These are phyloP conservation scores for Aleiodes testaceus DNA, from an alignment of 2,888 invertebrate genomes.

Conservation along the genomic window DNA sequence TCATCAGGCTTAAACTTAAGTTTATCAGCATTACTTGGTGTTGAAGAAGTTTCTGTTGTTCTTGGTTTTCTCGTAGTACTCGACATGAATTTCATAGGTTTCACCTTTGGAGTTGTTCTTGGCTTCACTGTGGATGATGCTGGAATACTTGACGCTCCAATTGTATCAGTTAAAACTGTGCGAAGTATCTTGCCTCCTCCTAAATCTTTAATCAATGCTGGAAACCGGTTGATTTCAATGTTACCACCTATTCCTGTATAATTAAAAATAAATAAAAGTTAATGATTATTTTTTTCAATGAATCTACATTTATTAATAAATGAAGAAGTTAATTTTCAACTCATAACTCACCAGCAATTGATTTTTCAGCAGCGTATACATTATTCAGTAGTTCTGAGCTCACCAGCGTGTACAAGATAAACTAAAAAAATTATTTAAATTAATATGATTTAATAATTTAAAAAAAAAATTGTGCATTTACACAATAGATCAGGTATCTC, in stretches of 20 bases:
- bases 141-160: constrained; percentile 36
- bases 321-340: background rate
- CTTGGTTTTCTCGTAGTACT: constrained; percentile 41
- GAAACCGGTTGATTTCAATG: constrained; percentile 59
- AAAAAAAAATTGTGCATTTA: too few species aligned
- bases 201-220: constrained; percentile 53
- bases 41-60: constrained; percentile 40
- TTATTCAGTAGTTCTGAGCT: constrained; percentile 38
- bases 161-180: constrained; percentile 40
- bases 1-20: background rate
- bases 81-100: constrained; percentile 38
- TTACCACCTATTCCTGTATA: constrained; percentile 52
- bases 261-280: background rate
- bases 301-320: background rate
- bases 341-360: constrained; percentile 54
- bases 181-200: constrained; percentile 49
- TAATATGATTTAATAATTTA: background rate
- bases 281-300: background rate
- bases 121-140: constrained; percentile 22
- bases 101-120: constrained; percentile 30
- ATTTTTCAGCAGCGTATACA: constrained; percentile 54
- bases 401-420: constrained; percentile 45
- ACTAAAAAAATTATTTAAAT: constrained; percentile 43
- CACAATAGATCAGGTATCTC: too few species aligned
- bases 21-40: constrained; percentile 4